Base-by-base conservation (phyloP, 2,113 vertebrate genomes). In the Tragelaphus buxtoni region DNA sequence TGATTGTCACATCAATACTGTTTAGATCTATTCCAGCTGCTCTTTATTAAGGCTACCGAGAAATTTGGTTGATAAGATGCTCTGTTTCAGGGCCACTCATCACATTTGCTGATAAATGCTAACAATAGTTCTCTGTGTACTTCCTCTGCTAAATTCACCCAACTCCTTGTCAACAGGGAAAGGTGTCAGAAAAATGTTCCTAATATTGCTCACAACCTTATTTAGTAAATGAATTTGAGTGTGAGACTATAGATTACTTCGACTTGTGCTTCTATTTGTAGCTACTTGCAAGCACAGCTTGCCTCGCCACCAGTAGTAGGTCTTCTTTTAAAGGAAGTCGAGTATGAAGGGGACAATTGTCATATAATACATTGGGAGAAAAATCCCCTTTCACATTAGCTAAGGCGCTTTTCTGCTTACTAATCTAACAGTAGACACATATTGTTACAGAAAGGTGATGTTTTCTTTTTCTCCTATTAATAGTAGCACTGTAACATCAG, bases 221-320 rank as follows among this genome's bases (percentile, higher is more conserved):
- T 97, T 97, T 98, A 97, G 98, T 96, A 98, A 98, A 91, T 96
- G 98, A 98, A 97, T 84, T 55, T 90, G 92, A 94, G 63, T 9
- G 61, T 24, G 56, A 61, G 77, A 97, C 88, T 81, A 39, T 76
- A 80, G 97, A 97, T 96, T 85, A 96, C 72, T 47, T 79, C 89
- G 92, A 94, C 88, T 95, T 20, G n/a, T 42, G 90, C 84, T 98
- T 96, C 98, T 98, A 98, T 98, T 98, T 98, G 97, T 95, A 97
- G 98, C 65, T 88, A 14, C 51, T 84, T 7, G 45, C 86, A 95
- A 92, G 55, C 0, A 12, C 9, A 91, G 47, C 74, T 51, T 84
- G 58, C 4, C 81, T 86, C 51, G 61, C 90, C 85, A 28, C 63
- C 65, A 58, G 93, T 72, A 14, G 53, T 53, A 63, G 32, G 18